Conservation (phyloP, 2,113 vertebrate species). For the Kryptolebias marmoratus region DNA sequence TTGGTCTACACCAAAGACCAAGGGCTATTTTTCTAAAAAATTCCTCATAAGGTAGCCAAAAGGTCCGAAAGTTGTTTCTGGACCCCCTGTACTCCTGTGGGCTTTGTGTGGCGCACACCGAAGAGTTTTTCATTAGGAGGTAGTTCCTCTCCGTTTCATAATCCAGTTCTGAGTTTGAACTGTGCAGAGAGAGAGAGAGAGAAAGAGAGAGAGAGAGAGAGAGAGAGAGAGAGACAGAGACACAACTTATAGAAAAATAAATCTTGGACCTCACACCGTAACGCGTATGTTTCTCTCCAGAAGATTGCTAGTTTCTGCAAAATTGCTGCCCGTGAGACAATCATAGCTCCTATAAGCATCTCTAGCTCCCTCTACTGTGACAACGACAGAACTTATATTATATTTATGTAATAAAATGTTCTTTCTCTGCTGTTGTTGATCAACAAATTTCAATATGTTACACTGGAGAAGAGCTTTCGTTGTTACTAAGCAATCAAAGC, state of each 20-base stretch:
- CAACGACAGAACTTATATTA: constrained; percentile 4
- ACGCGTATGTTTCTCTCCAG: constrained; percentile 15
- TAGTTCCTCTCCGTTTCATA: constrained; percentile 14
- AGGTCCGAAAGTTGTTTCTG: constrained; percentile 17
- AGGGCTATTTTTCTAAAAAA: constrained; percentile 50
- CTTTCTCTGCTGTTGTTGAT: no score
- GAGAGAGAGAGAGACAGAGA: no score
- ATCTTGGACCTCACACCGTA: constrained; percentile 7
- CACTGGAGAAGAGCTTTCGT: no score
- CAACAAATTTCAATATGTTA: no score
- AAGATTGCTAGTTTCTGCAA: constrained; percentile 23
- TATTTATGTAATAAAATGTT: no score
- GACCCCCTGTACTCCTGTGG: neutral
- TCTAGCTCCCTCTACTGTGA: constrained; percentile 65
- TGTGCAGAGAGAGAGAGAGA: neutral
- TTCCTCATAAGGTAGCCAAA: constrained; percentile 27
- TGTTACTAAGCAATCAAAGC: no score
- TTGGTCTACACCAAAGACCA: constrained; percentile 45
- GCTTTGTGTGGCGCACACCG: constrained; percentile 13
- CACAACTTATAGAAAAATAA: neutral
- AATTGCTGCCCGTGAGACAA: constrained; percentile 5
- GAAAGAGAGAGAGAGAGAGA: no score
- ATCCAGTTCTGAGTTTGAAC: constrained; percentile 10
- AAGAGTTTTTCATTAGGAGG: neutral
- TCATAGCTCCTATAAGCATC: neutral